Percentiles rank a stretch among this genome's conserved stretches.
These are phyloP conservation scores for Hylomyscus alleni DNA, from an alignment of 2,797 vertebrate genomes.

Conservation along the genomic window DNA sequence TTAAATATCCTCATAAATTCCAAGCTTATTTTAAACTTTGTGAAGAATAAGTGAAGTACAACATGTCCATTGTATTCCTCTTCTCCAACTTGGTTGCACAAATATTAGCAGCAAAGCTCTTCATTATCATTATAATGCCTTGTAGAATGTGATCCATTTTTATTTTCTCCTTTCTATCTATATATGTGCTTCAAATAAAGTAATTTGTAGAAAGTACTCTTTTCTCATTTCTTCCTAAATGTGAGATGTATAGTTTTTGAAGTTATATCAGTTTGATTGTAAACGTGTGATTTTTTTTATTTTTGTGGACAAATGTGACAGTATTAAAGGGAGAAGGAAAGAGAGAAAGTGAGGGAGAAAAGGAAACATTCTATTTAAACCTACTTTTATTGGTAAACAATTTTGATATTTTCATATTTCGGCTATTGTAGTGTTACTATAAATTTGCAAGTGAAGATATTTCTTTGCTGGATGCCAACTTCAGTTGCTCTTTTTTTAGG, in stretches of 20 bases:
- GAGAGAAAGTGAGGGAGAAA: rapidly evolving
- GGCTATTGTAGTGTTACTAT: neutral
- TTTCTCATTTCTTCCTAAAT: neutral
- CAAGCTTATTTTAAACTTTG: neutral
- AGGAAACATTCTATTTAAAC: neutral
- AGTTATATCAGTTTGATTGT: neutral
- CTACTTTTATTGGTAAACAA: neutral
- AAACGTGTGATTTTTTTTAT: neutral
- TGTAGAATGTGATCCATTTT: neutral
- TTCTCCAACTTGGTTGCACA: neutral
- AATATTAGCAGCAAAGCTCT: neutral
- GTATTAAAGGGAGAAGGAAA: neutral
- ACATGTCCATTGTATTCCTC: neutral
- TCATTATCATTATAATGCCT: neutral
- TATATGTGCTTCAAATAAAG: neutral
- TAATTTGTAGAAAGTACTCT: neutral
- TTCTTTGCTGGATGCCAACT: neutral
- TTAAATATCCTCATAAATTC: neutral
- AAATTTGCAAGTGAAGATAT: neutral
- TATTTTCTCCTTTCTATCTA: too few relatives aligned
- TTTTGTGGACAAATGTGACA: neutral
- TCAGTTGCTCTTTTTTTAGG: neutral
- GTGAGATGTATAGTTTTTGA: neutral
- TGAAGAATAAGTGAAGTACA: neutral
- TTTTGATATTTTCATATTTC: neutral